Evolutionary conservation across 2,797 vertebrate species (phyloP), one percentile per base, ranked within the genome.

Genomic region (Moxostoma hubbsi): DNA sequence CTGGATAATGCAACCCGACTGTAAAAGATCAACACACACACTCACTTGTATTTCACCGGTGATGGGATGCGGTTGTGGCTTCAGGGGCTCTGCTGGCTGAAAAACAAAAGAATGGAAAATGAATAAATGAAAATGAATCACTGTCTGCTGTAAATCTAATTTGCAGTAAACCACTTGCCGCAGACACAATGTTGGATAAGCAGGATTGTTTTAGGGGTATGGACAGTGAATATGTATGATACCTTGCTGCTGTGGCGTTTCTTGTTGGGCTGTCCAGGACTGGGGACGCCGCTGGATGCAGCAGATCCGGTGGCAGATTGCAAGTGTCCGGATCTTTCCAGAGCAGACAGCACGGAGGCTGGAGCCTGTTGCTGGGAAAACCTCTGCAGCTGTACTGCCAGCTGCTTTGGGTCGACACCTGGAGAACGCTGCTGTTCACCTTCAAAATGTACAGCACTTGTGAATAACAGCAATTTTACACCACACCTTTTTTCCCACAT

Each of bases 331-430:
- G 96, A 96, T 77, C 96, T 97, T 85, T 99, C 98, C 66, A 93
- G 65, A 5, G 94, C 96, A 10, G 92, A 92, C 63, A 94, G 88
- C 45, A 93, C 90, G 0, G 95, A 83, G 80, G 95, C 88, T 0
- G 98, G 97, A 0, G 92, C 92, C 89, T 98, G 97, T 87, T 98
- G 97, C 18, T 98, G 95, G 0, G 98, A 99, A 83, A 99, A 97
- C 88, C 99, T 99, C 82, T 99, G 98, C 77, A 99, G 94, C 87
- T 99, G 97, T n/a, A 97, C 98, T 9, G 98, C 98, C 90, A 99
- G 65, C 88, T 99, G 98, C 85, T 98, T 98, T 51, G 98, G 98
- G 89, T 99, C 97, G 12, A 99, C 97, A 12, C 98, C 98, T 0
- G 98, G 98, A 59, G 98, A 99, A 74, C 95, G 97, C 0, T 96